Conservation (phyloP, 2,797 vertebrate species). For the Odontamblyopus lacepedii region DNA sequence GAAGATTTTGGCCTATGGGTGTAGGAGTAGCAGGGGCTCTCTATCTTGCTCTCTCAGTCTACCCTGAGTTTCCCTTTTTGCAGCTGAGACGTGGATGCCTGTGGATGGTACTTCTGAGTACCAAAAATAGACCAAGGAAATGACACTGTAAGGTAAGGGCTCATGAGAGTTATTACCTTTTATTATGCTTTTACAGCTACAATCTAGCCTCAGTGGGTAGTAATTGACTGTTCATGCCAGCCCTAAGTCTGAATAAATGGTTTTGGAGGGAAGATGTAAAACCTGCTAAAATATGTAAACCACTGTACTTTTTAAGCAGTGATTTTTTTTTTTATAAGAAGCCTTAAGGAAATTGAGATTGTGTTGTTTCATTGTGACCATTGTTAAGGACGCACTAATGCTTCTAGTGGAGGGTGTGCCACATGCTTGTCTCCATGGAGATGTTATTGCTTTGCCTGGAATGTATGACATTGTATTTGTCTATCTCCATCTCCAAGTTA, state of each 20-base stretch:
- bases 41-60: slow-evolving; percentile 21
- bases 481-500: too few species aligned
- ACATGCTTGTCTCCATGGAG: too few species aligned
- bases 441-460: too few species aligned
- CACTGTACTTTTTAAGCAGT: too few species aligned
- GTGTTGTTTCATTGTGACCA: too few species aligned
- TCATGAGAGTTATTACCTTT: neutral
- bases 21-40: slow-evolving; percentile 59
- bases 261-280: neutral
- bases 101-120: slow-evolving; percentile 53
- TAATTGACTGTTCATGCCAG: neutral
- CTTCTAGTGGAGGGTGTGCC: too few species aligned
- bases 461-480: too few species aligned
- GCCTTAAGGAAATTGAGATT: too few species aligned
- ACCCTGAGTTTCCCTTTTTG: slow-evolving; percentile 43
- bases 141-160: slow-evolving; percentile 58
- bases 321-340: too few species aligned
- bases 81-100: slow-evolving; percentile 47
- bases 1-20: slow-evolving; percentile 69
- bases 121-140: slow-evolving; percentile 26
- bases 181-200: neutral
- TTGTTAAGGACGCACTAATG: too few species aligned
- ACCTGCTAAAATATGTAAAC: too few species aligned
- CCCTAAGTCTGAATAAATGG: neutral
- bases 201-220: neutral